These are phyloP conservation scores for Neomorphus geoffroyi DNA, from an alignment of 2,797 vertebrate species.

Conservation along the genomic window DNA sequence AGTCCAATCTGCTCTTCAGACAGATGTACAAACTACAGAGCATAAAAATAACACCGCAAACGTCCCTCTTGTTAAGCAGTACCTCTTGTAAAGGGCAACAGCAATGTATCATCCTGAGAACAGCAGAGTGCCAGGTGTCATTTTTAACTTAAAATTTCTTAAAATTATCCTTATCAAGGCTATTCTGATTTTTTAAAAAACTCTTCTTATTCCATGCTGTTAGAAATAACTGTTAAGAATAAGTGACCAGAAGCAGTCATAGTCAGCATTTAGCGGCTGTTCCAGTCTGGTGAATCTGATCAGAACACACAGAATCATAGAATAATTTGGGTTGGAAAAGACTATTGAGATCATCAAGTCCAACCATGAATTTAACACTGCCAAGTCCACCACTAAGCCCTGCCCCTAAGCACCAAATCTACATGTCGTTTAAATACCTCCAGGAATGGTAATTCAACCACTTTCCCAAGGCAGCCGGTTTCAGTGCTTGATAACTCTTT, in stretches of 20 bases:
- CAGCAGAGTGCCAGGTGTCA: constrained; percentile 36
- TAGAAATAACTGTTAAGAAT: background rate
- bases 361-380: too few relatives aligned
- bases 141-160: background rate
- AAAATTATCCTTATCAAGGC: background rate
- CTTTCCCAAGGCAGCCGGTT: too few relatives aligned
- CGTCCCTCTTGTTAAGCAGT: background rate
- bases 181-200: background rate
- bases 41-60: constrained; percentile 29
- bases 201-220: background rate
- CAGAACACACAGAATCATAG: background rate
- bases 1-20: background rate
- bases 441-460: too few relatives aligned
- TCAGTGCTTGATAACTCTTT: too few relatives aligned
- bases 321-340: too few relatives aligned
- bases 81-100: constrained; percentile 7
- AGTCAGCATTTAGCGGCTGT: background rate
- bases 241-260: background rate
- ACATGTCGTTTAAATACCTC: too few relatives aligned
- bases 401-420: too few relatives aligned
- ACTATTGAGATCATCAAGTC: too few relatives aligned
- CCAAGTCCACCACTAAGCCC: too few relatives aligned
- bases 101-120: background rate
- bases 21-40: background rate
- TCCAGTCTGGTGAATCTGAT: background rate